Evolutionary conservation across 2,797 vertebrate genomes (phyloP).

Genomic region (Podarcis siculus): DNA sequence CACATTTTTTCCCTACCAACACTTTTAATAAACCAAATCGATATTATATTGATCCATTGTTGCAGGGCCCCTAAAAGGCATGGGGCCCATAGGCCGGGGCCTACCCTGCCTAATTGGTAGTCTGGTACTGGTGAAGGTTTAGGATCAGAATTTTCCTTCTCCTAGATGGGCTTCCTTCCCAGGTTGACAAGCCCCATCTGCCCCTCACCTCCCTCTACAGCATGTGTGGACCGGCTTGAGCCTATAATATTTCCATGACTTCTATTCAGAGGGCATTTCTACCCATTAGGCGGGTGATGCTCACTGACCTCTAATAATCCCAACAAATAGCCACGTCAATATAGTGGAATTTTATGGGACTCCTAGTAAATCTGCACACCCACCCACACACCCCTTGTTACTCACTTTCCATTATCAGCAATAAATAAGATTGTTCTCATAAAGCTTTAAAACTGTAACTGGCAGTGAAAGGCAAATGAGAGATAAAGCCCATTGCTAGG

Average conservation of each 20-base stretch:
- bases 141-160: too few species aligned
- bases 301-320: constrained; percentile 57
- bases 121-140: too few species aligned
- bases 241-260: neutral
- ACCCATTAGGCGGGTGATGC: neutral
- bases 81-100: too few species aligned
- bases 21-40: too few species aligned
- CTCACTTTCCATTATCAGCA: constrained; percentile 58
- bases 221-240: neutral
- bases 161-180: too few species aligned
- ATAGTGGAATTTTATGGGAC: constrained; percentile 39
- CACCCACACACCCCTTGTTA: constrained; percentile 59
- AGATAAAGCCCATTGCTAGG: constrained; percentile 66
- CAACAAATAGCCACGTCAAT: constrained; percentile 51
- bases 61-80: too few species aligned
- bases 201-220: too few species aligned
- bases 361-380: constrained; percentile 46
- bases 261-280: neutral
- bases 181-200: too few species aligned
- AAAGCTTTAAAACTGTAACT: constrained; percentile 75
- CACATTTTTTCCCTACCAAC: too few species aligned
- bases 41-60: too few species aligned
- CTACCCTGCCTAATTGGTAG: too few species aligned
- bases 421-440: constrained; percentile 63
- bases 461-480: constrained; percentile 69